Evolutionary conservation across 1,140 invertebrate genomes (phyloP), one percentile per base, ranked within the genome.

Genomic region (Cyclina sinensis): DNA sequence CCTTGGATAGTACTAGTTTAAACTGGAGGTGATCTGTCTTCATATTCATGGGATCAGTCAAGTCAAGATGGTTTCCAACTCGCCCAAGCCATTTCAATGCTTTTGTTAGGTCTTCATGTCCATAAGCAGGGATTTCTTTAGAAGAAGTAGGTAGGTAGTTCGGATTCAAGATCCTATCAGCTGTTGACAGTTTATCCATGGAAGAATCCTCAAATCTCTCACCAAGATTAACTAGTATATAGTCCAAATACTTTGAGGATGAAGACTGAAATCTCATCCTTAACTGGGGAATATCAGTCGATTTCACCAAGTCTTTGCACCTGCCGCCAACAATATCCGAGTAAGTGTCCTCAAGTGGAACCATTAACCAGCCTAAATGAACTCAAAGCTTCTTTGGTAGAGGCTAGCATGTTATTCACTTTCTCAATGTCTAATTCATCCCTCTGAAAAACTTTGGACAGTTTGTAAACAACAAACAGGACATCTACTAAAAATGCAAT

Each of bases 401-500:
- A 24, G 27, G 35, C n/a, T 14, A 86, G 35, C 35, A 35, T 76
- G 3, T 54, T 27, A 27, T 59, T 54, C 32, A 86, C 70, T 37
- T 30, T 57, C 1, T 86, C 83, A 24, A 76, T 59, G 43, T 76
- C 32, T 9, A 76, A 21, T 18, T 76, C 46, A 59, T 86, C 83
- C 27, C 39, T 11, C 32, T 86, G 68, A 24, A 86, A 86, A 7
- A 62, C 62, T 32, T 76, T 37, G 39, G 46, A 86, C 14, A 86
- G 27, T 39, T 74, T 86, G 18, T 76, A 57, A 24, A 86, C 83
- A 59, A n/a, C 24, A 21, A 32, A 46, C 7, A 86, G 37, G 0
- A 86, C 48, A 59, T 86, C 83, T 21, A 76, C 37, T 12, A 86
- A 35, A 27, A 86, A 86, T 27, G 68, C 68, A n/a, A n/a, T 9